Evolutionary conservation across 37 sponge, comb jelly and placozoan genomes (phyloP).

Genomic region (Petrosia ficiformis): DNA sequence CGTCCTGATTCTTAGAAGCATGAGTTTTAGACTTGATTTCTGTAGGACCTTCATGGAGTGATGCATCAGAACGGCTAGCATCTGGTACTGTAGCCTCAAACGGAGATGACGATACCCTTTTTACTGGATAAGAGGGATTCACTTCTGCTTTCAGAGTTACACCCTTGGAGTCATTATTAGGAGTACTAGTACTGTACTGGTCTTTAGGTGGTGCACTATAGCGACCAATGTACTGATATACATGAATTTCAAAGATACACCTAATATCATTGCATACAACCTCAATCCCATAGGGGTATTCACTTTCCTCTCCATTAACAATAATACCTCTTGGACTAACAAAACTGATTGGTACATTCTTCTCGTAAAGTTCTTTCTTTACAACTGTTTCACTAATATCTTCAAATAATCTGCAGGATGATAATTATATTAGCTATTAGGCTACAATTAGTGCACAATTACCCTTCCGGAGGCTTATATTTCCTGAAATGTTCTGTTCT

Average conservation of each 20-base stretch:
- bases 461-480: conserved; percentile 18
- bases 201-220: not conserved
- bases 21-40: too few species aligned
- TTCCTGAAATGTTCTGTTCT: not conserved
- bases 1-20: too few species aligned
- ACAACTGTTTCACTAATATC: not conserved
- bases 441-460: not conserved
- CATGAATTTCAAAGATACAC: conserved; percentile 22
- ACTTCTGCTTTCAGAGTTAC: too few species aligned
- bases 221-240: conserved; percentile 1
- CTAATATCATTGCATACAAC: conserved; percentile 4
- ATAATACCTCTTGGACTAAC: too few species aligned
- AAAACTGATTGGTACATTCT: not conserved
- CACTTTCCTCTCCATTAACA: not conserved
- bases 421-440: not conserved
- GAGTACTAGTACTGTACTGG: too few species aligned
- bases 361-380: not conserved
- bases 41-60: too few species aligned
- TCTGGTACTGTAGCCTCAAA: too few species aligned
- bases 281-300: not conserved
- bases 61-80: too few species aligned
- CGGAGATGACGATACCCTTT: too few species aligned
- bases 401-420: not conserved
- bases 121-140: too few species aligned
- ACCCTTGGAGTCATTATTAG: too few species aligned